Conservation (phyloP, 2,113 vertebrate genomes). For the Microcebus griseorufus region DNA sequence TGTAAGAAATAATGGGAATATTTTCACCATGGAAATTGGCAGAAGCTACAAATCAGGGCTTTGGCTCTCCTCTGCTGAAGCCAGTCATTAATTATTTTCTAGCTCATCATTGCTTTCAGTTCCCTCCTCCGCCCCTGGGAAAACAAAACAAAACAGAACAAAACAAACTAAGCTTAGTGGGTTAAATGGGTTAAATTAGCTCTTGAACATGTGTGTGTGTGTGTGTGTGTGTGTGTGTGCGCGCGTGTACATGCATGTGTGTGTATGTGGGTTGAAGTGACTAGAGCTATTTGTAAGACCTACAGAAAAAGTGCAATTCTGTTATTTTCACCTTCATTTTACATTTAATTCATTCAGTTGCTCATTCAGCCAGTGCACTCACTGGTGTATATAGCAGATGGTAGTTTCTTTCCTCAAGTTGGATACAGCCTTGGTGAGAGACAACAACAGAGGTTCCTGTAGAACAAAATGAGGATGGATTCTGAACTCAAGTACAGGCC, state of each 20-base stretch:
- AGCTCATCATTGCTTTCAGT: background rate
- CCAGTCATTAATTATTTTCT: background rate
- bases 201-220: background rate
- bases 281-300: background rate
- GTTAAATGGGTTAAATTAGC: background rate
- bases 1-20: background rate
- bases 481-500: background rate
- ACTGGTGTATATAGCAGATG: background rate
- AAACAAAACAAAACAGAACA: background rate
- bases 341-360: background rate
- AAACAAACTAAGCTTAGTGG: background rate
- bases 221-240: no score
- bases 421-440: background rate
- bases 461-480: background rate
- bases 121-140: no score
- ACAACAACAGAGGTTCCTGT: background rate
- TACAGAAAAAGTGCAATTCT: background rate
- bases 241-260: background rate
- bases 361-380: background rate
- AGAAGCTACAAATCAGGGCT: background rate
- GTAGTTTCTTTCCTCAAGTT: background rate
- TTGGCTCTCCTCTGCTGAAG: background rate
- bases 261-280: background rate
- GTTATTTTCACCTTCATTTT: background rate
- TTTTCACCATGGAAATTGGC: background rate